Conservation (phyloP, 2,797 vertebrate species). For the Manis crassicaudata region DNA sequence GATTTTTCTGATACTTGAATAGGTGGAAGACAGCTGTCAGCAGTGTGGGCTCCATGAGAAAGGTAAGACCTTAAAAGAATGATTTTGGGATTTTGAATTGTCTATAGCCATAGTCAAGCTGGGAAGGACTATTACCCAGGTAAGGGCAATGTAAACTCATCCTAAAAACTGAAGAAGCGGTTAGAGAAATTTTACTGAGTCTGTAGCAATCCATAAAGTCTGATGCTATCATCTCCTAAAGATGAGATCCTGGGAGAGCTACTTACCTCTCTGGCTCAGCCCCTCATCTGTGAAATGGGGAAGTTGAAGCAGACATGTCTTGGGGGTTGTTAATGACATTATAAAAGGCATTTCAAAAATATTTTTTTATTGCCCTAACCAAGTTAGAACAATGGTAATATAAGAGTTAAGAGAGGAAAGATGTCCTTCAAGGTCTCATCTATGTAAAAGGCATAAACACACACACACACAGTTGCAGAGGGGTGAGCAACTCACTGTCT, state of each 20-base stretch:
- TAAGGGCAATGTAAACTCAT: not conserved
- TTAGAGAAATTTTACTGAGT: not conserved
- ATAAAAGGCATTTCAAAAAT: not conserved
- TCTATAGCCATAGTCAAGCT: not conserved
- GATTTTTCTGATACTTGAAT: not conserved
- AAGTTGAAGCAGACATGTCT: not conserved
- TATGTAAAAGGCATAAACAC: not conserved
- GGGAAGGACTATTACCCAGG: not conserved
- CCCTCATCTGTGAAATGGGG: not conserved
- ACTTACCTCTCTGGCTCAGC: not conserved
- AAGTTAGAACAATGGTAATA: not conserved
- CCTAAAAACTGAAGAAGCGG: not conserved
- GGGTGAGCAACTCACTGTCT: not conserved
- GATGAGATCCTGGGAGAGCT: not conserved
- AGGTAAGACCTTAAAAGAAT: not conserved
- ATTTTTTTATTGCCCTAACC: not conserved
- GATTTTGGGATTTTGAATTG: not conserved
- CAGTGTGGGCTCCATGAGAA: not conserved
- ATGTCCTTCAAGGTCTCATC: not conserved
- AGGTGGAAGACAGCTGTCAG: not conserved
- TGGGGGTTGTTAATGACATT: not conserved
- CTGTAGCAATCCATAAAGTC: not conserved
- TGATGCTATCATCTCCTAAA: not conserved
- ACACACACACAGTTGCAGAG: not conserved
- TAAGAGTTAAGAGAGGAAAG: not conserved